Percentiles rank a stretch among this genome's conserved stretches.
These are phyloP conservation scores for Pygmarrhopalites habei DNA, from an alignment of 1,140 invertebrate species.

Conservation along the genomic window DNA sequence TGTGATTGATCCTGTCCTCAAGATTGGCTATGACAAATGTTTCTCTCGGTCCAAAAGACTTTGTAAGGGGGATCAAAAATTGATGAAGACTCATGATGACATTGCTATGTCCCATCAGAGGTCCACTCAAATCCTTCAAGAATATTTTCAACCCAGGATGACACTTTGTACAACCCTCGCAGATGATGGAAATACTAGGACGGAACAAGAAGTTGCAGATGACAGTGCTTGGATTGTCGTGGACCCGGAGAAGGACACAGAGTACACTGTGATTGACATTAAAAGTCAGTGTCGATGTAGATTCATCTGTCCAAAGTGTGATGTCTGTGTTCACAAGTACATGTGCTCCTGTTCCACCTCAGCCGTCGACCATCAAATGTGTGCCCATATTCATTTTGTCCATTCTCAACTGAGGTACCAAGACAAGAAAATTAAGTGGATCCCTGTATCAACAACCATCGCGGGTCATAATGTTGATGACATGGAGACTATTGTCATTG, in stretches of 20 bases:
- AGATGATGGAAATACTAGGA: too few relatives aligned
- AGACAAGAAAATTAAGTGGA: too few relatives aligned
- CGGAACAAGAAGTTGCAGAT: too few relatives aligned
- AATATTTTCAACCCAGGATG: background rate
- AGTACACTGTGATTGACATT: constrained; percentile 17
- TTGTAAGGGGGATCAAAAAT: constrained; percentile 35
- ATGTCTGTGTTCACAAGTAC: constrained; percentile 27
- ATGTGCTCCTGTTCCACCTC: constrained; percentile 23
- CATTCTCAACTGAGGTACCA: too few relatives aligned
- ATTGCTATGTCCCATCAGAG: constrained; percentile 11
- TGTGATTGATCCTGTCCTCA: constrained; percentile 29
- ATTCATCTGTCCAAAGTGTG: constrained; percentile 18
- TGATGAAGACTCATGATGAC: constrained; percentile 11
- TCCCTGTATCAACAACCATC: background rate
- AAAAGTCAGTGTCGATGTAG: constrained; percentile 25
- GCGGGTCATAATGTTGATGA: too few relatives aligned
- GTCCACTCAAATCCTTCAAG: background rate
- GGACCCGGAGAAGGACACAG: background rate
- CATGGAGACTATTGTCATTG: too few relatives aligned
- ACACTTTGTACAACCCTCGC: background rate
- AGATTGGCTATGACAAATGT: constrained; percentile 37
- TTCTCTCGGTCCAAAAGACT: constrained; percentile 30
- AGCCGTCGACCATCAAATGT: constrained; percentile 11
- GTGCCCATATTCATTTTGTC: constrained; percentile 29
- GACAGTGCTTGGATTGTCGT: background rate